Conservation (phyloP, 2,888 invertebrate species). For the Xanthia icteritia region DNA sequence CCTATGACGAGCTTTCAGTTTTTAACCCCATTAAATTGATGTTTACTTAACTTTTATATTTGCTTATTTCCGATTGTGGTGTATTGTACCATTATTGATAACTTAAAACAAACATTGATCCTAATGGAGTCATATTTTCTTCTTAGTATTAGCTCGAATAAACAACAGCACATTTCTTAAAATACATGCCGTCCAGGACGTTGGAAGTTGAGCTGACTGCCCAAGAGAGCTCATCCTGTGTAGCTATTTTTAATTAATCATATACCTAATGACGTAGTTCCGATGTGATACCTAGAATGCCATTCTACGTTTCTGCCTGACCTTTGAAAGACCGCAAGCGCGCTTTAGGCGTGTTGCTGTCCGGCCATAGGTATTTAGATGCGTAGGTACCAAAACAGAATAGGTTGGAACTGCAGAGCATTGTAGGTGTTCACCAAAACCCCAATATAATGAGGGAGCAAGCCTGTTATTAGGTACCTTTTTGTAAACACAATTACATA, state of each 20-base stretch:
- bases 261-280: not conserved
- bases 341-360: not conserved
- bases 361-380: constrained; percentile 2
- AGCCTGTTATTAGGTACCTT: not conserved
- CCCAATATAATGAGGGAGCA: too few species aligned
- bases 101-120: constrained; percentile 5
- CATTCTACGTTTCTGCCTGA: not conserved
- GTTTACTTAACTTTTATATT: constrained; percentile 4
- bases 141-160: not conserved
- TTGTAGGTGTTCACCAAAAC: not conserved
- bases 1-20: too few species aligned
- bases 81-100: not conserved
- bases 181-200: too few species aligned
- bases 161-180: not conserved
- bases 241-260: not conserved
- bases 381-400: constrained; percentile 4
- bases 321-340: constrained; percentile 23
- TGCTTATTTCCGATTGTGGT: not conserved
- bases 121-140: not conserved
- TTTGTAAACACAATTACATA: not conserved
- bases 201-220: not conserved
- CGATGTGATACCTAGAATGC: not conserved
- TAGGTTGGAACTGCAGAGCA: not conserved
- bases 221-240: not conserved
- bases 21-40: constrained; percentile 6